Base-by-base conservation (phyloP, 1,140 invertebrate species). In the Limonius californicus region DNA sequence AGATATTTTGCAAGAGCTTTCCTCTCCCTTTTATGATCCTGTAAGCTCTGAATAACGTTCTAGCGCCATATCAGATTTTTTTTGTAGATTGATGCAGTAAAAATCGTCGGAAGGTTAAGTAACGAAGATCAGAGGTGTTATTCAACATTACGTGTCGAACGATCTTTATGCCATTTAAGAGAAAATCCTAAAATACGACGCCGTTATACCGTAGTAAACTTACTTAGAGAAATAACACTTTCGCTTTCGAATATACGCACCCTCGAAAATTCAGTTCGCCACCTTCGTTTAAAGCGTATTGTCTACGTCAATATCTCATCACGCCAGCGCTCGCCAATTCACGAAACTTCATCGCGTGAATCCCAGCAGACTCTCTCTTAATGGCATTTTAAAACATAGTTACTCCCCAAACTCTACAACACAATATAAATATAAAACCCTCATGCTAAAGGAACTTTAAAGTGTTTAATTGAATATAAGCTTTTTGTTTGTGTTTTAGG, bases 241-340 rank as follows among this genome's bases (percentile, higher is more conserved):
- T 21, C 16, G 16, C 20, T 50, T 50, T 18, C 45, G 20, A 21
- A 50, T 50, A 50, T 50, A 50, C 8, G 45, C 20, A 8, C n/a
- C 45, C 16, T 50, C 45, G 8, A 50, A 50, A 21, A 50, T 50
- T 50, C 45, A 50, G 16, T 50, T 50, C 45, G 20, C 45, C 45
- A 32, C 54, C 54, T 55, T 55, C 54, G 54, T 32, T 55, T 55
- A 55, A 27, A 55, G 20, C 54, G 20, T 32, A 55, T 55, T 55
- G 54, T 55, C 54, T 55, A n/a, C 54, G 54, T 55, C 54, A 55
- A 55, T 55, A 55, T 55, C 54, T 55, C 54, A 32, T 55, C 54
- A 55, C 54, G 54, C 54, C 54, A 55, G 27, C 54, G 54, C 54
- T 55, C 54, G 3, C 27, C 54, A 55, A 55, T 55, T 55, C 27